Evolutionary conservation across 2,888 invertebrate species (phyloP).

Genomic region (Dryococelus australis): DNA sequence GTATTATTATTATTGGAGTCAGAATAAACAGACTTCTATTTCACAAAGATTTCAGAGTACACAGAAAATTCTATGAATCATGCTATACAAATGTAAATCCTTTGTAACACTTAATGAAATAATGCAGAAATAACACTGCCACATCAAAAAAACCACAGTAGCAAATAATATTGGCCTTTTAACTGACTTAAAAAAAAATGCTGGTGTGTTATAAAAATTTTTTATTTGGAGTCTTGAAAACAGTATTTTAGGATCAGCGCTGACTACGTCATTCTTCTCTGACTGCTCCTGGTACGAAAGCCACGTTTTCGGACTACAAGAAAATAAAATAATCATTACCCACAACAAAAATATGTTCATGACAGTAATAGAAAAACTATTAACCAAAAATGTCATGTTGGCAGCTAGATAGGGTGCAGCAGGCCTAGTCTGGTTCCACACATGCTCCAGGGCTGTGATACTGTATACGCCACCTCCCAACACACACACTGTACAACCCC

Average conservation of each 20-base stretch:
- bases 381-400: background rate
- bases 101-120: background rate
- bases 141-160: background rate
- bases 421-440: background rate
- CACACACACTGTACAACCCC: too few species aligned
- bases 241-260: conserved; percentile 33
- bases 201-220: background rate
- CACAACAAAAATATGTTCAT: conserved; percentile 19
- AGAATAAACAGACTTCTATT: background rate
- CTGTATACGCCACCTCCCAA: too few species aligned
- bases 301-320: conserved; percentile 42
- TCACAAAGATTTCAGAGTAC: background rate
- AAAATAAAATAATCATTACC: conserved; percentile 39
- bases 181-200: background rate
- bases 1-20: background rate
- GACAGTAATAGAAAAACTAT: background rate
- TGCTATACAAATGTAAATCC: background rate
- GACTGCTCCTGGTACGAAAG: conserved; percentile 42
- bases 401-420: background rate
- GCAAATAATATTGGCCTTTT: background rate
- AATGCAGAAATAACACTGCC: background rate
- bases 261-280: conserved; percentile 41
- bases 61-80: background rate
- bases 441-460: too few species aligned
- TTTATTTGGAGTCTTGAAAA: background rate